Percentiles rank a stretch among this genome's conserved stretches.
These are phyloP conservation scores for Dendrolimus kikuchii DNA, from an alignment of 1,140 invertebrate species.

Conservation along the genomic window DNA sequence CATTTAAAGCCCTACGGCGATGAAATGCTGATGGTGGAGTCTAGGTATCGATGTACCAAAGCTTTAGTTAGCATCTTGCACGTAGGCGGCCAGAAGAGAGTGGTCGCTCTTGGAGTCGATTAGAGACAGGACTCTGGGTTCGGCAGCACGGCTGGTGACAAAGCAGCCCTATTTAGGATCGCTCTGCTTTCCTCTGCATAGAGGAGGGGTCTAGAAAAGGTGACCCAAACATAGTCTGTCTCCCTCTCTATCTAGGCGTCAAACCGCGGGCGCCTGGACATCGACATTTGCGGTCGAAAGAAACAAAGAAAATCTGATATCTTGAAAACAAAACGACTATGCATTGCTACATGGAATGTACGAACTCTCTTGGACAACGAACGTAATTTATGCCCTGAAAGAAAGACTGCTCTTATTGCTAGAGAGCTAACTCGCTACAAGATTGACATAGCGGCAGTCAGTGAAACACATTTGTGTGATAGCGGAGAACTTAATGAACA, in stretches of 20 bases:
- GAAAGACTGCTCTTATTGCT: conserved; percentile 21
- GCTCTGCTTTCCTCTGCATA: conserved; percentile 21
- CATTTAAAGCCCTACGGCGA: too few relatives aligned
- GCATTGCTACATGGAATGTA: conserved; percentile 17
- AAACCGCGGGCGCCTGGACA: conserved; percentile 17
- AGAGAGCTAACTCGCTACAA: conserved; percentile 18
- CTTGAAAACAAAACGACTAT: too few relatives aligned
- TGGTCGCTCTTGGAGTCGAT: conserved; percentile 14
- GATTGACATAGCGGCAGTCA: conserved; percentile 22
- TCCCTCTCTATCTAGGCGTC: conserved; percentile 5
- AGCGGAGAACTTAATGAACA: conserved; percentile 15
- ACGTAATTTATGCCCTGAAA: conserved; percentile 15
- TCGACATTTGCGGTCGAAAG: conserved; percentile 13
- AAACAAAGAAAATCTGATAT: not conserved
- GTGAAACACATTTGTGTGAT: conserved; percentile 18
- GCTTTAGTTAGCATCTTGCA: too few relatives aligned
- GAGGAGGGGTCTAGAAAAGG: conserved; percentile 27
- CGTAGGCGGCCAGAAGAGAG: conserved; percentile 8
- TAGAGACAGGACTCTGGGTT: conserved; percentile 8
- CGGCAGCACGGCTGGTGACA: conserved; percentile 12
- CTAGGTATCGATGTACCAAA: too few relatives aligned
- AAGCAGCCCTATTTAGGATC: conserved; percentile 8
- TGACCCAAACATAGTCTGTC: conserved; percentile 22
- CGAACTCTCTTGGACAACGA: conserved; percentile 16
- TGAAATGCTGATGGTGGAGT: too few relatives aligned